Evolutionary conservation across 1,140 invertebrate genomes (phyloP), one percentile per base, ranked within the genome.

Genomic region (Laupala kohalensis): DNA sequence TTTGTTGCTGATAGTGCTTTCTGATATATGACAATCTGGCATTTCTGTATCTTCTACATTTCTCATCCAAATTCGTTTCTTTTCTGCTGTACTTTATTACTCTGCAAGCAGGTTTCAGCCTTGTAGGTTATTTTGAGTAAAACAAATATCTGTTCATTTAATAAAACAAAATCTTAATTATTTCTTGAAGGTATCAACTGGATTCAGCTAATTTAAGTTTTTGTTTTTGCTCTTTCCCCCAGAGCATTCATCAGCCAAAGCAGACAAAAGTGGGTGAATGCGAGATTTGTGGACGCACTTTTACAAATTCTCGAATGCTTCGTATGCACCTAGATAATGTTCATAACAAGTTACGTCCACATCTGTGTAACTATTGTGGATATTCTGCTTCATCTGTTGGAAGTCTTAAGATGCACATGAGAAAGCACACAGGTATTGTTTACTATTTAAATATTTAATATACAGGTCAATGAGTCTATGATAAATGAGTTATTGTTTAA

Each of bases 341-440:
- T 0, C 90, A 92, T 76, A 84, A 87, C 13, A 90, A 90, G 78
- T 73, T 87, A 65, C 87, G 87, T 73, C 88, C 86, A 1, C 90
- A 86, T 76, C 83, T 88, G n/a, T 94, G 92, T 77, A 80, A 81
- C 37, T 84, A 85, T 72, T 94, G 92, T 81, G 87, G 88, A 26
- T 89, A 92, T 77, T 81, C 86, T 64, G 79, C 89, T 53, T 82
- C 87, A 71, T 86, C 81, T 62, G 87, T 83, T 73, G 83, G 81
- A 75, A 86, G 87, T 67, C 78, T 93, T 3, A 86, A 87, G 74
- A 81, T 93, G 64, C 92, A 95, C 78, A 81, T 90, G 75, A 80
- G 91, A 64, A 88, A 86, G 64, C 91, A 93, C 79, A 91, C 90
- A 75, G 82, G 87, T 84, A 79, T 72, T 79, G 30, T 25, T 79